Evolutionary conservation across 2,888 invertebrate genomes (phyloP), one percentile per base, ranked within the genome.

Genomic region (Protula sp.): DNA sequence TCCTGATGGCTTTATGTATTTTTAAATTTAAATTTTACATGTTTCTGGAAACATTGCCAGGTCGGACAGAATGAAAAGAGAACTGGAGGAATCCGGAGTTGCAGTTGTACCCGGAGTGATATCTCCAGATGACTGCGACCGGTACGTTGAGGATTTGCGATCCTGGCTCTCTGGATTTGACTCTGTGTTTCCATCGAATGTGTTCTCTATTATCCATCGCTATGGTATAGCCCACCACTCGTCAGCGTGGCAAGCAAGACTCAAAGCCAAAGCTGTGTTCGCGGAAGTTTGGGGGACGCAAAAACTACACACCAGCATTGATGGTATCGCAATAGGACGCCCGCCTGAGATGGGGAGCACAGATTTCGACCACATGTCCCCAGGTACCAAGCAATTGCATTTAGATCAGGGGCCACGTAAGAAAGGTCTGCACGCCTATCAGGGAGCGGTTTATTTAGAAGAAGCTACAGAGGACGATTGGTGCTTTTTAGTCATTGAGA

Each of bases 251-350:
- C 62, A 60, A 29, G 70, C 67, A 5, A 62, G 77, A 22, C 59
- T 75, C 2, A 67, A 68, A 38, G 59, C 72, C 2, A 73, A 72
- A 55, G 59, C 64, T 5, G 71, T 76, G 1, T 77, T 77, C 61
- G 67, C 67, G 2, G 66, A 71, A 52, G 9, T 77, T 0, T 77
- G 75, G 75, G 65, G 67, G 2, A 77, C 75, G 5, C 70, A 72
- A 1, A 72, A 74, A 61, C 66, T 77, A 1, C 59, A 74, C 45
- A 67, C 70, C 5, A 76, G 75, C 56, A 52, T 72, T 54, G 77
- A 76, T 50, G 73, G 73, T 24, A 68, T 77, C 19, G 73, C 77
- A 4, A 72, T 76, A 30, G 75, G 74, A 0, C 67, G 73, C 1
- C 77, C 77, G 2, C 75, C 77, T 0, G 75, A 77, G 61, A 57